Evolutionary conservation across 2,888 invertebrate genomes (phyloP).

Genomic region (Myopa tessellatipennis): DNA sequence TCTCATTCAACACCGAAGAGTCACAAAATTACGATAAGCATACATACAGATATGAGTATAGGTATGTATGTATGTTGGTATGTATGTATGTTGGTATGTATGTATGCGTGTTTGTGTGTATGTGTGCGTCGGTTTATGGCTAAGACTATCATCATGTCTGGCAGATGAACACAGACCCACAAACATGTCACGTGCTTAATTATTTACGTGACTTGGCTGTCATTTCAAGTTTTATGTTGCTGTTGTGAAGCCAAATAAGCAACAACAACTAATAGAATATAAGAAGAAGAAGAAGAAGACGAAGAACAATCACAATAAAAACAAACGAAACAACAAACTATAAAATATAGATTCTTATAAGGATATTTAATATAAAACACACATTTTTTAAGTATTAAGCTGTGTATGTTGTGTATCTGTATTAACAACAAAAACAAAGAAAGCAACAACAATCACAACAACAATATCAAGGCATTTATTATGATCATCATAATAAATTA

Average conservation of each 20-base stretch:
- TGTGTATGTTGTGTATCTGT: no score
- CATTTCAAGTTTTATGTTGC: slow-evolving; percentile 37
- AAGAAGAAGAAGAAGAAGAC: not conserved
- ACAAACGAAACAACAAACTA: not conserved
- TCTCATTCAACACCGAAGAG: slow-evolving; percentile 19
- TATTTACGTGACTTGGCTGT: slow-evolving; percentile 68
- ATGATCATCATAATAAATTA: no score
- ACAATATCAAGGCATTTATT: no score
- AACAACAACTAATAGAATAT: not conserved
- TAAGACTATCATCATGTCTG: not conserved
- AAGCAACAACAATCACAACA: no score
- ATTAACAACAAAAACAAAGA: no score
- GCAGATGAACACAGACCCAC: slow-evolving; percentile 46
- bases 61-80: not conserved
- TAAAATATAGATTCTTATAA: not conserved
- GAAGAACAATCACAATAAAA: no score
- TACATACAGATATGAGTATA: not conserved
- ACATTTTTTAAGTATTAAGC: no score
- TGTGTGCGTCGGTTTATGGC: not conserved
- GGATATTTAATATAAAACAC: no score
- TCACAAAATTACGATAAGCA: not conserved
- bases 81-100: not conserved
- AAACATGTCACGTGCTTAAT: slow-evolving; percentile 69
- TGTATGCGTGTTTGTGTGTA: not conserved
- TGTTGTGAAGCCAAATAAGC: slow-evolving; percentile 8